Conservation (phyloP, 2,797 vertebrate genomes). For the Pseudochaenichthys georgianus region DNA sequence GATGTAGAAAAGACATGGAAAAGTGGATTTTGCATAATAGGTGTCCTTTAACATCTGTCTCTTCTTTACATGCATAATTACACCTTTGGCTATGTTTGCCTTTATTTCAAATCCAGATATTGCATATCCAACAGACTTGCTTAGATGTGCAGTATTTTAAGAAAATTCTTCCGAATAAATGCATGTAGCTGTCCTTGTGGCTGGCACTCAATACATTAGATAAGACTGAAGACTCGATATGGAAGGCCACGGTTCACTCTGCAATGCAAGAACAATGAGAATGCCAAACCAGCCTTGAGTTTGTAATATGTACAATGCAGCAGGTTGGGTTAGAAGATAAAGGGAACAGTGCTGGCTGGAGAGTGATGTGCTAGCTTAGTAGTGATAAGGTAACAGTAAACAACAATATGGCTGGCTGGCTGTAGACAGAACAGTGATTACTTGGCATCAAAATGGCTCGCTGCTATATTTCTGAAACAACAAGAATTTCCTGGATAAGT, state of each 20-base stretch:
- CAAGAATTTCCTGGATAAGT: background rate
- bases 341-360: background rate
- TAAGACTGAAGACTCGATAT: background rate
- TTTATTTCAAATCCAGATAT: too few relatives aligned
- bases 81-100: too few relatives aligned
- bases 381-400: background rate
- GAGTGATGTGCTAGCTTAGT: background rate
- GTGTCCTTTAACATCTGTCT: too few relatives aligned
- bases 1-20: too few relatives aligned
- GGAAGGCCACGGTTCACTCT: slow-evolving; percentile 12
- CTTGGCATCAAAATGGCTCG: background rate
- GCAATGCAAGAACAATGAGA: slow-evolving; percentile 23
- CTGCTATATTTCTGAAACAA: background rate
- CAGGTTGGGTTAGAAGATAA: background rate
- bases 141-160: background rate
- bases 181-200: background rate
- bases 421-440: background rate
- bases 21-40: too few relatives aligned
- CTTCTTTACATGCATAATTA: too few relatives aligned
- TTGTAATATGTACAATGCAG: background rate
- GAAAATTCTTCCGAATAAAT: background rate
- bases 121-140: background rate
- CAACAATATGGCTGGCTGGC: background rate
- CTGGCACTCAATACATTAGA: background rate
- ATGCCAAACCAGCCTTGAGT: slow-evolving; percentile 24